Percentiles rank a stretch among this genome's conserved stretches.
Conservation (phyloP, 2,888 invertebrate species). For the Orthonevra nobilis region DNA sequence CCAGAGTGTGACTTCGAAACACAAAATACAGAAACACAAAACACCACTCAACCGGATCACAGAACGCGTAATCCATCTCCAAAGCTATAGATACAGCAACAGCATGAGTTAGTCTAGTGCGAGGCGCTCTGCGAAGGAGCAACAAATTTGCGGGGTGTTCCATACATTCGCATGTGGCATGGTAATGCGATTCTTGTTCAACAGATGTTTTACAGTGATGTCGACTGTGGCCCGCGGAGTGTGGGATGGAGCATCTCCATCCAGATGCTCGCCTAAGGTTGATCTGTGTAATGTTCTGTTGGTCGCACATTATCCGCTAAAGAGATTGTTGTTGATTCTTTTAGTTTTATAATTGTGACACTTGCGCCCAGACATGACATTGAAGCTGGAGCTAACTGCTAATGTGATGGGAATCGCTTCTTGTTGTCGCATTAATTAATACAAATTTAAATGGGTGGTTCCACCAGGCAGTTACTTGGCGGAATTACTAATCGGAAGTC, state of each 20-base stretch:
- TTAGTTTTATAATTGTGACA: constrained; percentile 13
- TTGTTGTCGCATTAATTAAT: constrained; percentile 22
- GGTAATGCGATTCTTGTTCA: constrained; percentile 57
- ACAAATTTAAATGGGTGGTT: constrained; percentile 22
- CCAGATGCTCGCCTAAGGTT: constrained; percentile 18
- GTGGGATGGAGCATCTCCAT: no score
- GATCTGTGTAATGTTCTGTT: not conserved
- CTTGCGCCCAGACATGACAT: constrained; percentile 10
- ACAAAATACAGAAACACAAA: not conserved
- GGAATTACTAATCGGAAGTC: not conserved
- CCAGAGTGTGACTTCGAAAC: constrained; percentile 52
- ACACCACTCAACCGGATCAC: constrained; percentile 49
- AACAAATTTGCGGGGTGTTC: not conserved
- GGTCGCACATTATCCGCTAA: constrained; percentile 8
- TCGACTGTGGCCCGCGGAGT: no score
- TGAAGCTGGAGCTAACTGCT: constrained; percentile 17
- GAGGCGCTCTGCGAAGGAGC: constrained; percentile 12
- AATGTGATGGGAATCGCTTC: constrained; percentile 17
- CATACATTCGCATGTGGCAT: not conserved
- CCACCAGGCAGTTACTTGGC: not conserved
- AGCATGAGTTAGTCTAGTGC: constrained; percentile 13
- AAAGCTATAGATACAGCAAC: constrained; percentile 8
- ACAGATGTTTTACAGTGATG: constrained; percentile 54
- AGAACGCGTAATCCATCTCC: constrained; percentile 53
- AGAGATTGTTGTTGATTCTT: constrained; percentile 27